Base-by-base conservation (phyloP, 2,113 vertebrate genomes). In the Corvus cornix region DNA sequence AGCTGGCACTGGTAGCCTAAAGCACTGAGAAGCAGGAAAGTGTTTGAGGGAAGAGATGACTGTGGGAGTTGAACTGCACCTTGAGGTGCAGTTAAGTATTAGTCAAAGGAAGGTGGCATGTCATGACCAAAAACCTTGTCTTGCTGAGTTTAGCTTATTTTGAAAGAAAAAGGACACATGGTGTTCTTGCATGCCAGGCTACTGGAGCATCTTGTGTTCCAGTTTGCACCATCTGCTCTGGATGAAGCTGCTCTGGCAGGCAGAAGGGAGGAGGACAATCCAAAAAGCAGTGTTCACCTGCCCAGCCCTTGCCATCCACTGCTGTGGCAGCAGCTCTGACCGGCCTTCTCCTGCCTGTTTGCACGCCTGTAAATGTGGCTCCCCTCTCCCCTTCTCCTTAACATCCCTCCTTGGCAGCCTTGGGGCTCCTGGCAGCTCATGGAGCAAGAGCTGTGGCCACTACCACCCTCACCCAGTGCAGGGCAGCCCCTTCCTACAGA, bases 401-500 rank as follows among this genome's bases (percentile, higher is more conserved):
- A 1, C 31, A 4, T 16, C 27, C 33, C 6, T 41, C 16, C 16
- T 30, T 2, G 4, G 31, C 59, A 58, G 31, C 74, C 28, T 9
- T 8, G 69, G 39, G 18, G 22, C 74, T 63, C 46, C 63, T 33
- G 2, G 0, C 26, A 63, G 46, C 24, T 53, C 3, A 0, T 16
- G 51, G 27, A n/a, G 21, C 43, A 8, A 13, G 84, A 62, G 49
- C 88, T 63, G 80, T n/a, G 3, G 16, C 22, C 6, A 9, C 84
- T 46, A 66, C 64, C 27, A 8, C 18, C 33, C 35, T 73, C 0
- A 0, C 28, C 55, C 43, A 7, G 41, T 0, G 2, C 28, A 41
- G 79, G 44, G 52, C 78, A 67, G 48, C 22, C 17, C 6, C 35
- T 63, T 28, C 43, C n/a, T 3, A 0, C 2, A 0, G 33, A 4